Conservation (phyloP, 2,888 invertebrate genomes). For the Autographa gamma region DNA sequence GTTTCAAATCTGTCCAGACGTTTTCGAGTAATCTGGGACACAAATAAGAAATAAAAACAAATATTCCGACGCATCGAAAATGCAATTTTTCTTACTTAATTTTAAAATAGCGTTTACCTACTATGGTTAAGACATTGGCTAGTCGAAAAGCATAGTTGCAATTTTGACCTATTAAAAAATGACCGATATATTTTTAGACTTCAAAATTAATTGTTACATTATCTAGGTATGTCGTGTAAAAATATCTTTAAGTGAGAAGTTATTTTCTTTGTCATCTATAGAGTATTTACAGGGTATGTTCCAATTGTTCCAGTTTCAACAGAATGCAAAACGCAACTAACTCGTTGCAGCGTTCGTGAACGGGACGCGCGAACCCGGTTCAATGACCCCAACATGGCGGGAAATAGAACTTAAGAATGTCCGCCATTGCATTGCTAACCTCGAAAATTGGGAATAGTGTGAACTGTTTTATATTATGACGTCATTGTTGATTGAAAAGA, state of each 20-base stretch:
- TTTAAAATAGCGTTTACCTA: no score
- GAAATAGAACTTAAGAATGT: slow-evolving; percentile 87
- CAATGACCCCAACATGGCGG: slow-evolving; percentile 84
- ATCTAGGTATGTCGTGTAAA: not conserved
- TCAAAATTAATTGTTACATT: no score
- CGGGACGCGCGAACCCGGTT: slow-evolving; percentile 77
- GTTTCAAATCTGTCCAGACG: no score
- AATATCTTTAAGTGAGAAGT: not conserved
- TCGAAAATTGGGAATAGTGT: slow-evolving; percentile 78
- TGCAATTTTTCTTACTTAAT: no score
- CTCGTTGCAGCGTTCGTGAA: slow-evolving; percentile 67
- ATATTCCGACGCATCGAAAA: no score
- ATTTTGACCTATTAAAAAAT: not conserved
- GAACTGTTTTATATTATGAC: slow-evolving; percentile 60
- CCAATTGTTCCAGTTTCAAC: slow-evolving; percentile 54
- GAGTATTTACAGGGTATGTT: slow-evolving; percentile 55
- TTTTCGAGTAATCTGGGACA: no score
- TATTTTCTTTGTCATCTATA: slow-evolving; percentile 26
- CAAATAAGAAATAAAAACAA: no score
- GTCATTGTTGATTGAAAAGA: slow-evolving; percentile 36
- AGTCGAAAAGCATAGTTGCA: not conserved
- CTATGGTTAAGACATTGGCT: not conserved
- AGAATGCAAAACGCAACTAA: slow-evolving; percentile 70
- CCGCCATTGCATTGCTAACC: slow-evolving; percentile 86
- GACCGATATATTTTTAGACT: no score